A percentile compares a stretch with the other conserved stretches of the same genome.
phyloP scores from a whole-genome alignment of 2,797 vertebrate genomes.

The Avahi laniger region DNA sequence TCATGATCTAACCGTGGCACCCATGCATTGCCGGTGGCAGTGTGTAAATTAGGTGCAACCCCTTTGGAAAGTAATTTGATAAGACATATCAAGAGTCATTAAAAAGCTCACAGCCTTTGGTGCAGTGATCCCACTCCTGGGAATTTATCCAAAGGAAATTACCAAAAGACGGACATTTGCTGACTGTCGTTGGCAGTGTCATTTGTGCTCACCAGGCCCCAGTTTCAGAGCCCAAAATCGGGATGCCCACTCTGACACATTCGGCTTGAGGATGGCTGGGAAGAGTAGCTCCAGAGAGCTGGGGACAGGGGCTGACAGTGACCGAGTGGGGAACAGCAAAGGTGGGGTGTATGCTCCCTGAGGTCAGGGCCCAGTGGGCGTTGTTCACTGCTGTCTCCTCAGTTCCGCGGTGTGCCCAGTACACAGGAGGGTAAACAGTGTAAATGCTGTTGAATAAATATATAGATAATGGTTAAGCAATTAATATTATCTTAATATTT shows the following conservation, averaged over 20 bases:
- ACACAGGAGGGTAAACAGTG: not conserved
- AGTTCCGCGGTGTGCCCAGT: accelerated
- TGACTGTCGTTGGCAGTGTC: not conserved
- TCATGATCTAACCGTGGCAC: not conserved
- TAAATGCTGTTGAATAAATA: not conserved
- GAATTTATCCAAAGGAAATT: conserved; percentile 45
- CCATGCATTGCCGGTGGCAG: not conserved
- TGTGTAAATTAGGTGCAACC: conserved; percentile 36
- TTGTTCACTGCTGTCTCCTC: not conserved
- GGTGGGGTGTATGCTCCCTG: accelerated
- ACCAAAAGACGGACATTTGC: not conserved
- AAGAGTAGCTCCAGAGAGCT: not conserved
- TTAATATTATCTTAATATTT: not conserved
- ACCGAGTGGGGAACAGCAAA: not conserved
- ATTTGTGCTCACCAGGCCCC: not conserved
- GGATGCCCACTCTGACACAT: not conserved
- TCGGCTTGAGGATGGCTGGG: not conserved
- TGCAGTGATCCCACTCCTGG: not conserved
- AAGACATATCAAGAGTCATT: conserved; percentile 5
- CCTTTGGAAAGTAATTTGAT: conserved; percentile 43
- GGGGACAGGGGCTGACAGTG: not conserved
- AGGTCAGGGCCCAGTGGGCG: not conserved
- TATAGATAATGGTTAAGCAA: not conserved
- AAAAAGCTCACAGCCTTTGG: conserved; percentile 31
- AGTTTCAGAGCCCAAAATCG: not conserved